A percentile compares a stretch with the other conserved stretches of the same genome.
Conservation (phyloP, 2,797 vertebrate species). For the Galaxias olidus region DNA sequence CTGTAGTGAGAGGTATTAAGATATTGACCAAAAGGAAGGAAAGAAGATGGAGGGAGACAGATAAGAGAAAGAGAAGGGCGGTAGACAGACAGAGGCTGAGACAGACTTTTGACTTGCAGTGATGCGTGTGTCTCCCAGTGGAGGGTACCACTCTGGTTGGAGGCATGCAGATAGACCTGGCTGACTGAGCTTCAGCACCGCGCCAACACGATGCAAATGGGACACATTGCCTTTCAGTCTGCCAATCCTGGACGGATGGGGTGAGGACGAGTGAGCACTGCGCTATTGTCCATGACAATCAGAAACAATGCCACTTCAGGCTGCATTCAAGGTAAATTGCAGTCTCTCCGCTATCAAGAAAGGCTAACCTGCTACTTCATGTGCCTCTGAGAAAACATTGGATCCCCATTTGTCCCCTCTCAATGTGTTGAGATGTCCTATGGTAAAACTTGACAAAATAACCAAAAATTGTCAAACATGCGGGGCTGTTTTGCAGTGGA, state of each 20-base stretch:
- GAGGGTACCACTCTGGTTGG: neutral
- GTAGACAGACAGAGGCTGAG: neutral
- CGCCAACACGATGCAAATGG: neutral
- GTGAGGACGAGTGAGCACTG: constrained; percentile 11
- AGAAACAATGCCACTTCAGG: constrained; percentile 4
- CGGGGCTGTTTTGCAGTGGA: constrained; percentile 45
- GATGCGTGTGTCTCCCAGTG: neutral
- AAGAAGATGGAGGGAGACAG: neutral
- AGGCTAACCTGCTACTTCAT: constrained; percentile 7
- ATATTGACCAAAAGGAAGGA: neutral
- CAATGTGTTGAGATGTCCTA: constrained; percentile 27
- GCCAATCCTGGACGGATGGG: neutral
- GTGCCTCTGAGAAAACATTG: constrained; percentile 7
- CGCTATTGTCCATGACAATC: constrained; percentile 27
- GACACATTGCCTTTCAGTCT: neutral
- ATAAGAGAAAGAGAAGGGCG: neutral
- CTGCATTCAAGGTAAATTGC: constrained; percentile 1
- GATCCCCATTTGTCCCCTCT: constrained; percentile 16
- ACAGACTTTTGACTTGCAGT: neutral
- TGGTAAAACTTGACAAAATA: constrained; percentile 63
- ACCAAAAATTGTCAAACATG: constrained; percentile 59
- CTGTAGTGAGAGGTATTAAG: neutral
- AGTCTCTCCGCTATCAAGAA: constrained; percentile 20
- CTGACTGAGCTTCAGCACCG: neutral
- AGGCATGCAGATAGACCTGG: neutral